Conservation (phyloP, 2,888 invertebrate species). For the Drosophila nr. perissopoda region DNA sequence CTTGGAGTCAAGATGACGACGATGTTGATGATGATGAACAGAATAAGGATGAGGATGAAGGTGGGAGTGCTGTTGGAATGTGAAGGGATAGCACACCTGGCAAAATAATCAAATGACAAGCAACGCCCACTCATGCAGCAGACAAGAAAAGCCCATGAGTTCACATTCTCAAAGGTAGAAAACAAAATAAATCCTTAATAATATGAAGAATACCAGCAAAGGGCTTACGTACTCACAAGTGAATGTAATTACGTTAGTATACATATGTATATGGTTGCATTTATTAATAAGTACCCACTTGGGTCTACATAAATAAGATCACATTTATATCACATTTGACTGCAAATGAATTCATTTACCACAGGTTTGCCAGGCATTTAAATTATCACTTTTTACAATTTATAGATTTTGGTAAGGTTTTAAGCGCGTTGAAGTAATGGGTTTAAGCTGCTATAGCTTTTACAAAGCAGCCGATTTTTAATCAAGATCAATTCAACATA, state of each 20-base stretch:
- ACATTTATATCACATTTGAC: not conserved
- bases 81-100: conserved; percentile 8
- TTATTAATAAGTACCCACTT: conserved; percentile 1
- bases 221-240: not conserved
- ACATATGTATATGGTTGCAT: not conserved
- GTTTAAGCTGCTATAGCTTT: not conserved
- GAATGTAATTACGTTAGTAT: conserved; percentile 15
- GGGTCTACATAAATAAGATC: conserved; percentile 1
- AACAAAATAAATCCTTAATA: conserved; percentile 15
- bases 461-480: not conserved
- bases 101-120: conserved; percentile 49
- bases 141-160: conserved; percentile 41
- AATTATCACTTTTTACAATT: not conserved
- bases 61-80: conserved; percentile 27
- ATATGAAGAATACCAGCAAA: conserved; percentile 10
- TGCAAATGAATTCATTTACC: not conserved
- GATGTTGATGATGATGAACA: conserved; percentile 13
- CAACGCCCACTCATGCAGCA: conserved; percentile 49
- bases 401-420: not conserved
- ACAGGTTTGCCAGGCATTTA: not conserved
- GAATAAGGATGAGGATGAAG: conserved; percentile 15
- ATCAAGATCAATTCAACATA: not conserved
- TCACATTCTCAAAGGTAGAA: conserved; percentile 19
- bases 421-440: not conserved
- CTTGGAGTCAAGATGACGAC: conserved; percentile 12